Conservation (phyloP, 2,113 vertebrate genomes). For the Platysternon megacephalum region DNA sequence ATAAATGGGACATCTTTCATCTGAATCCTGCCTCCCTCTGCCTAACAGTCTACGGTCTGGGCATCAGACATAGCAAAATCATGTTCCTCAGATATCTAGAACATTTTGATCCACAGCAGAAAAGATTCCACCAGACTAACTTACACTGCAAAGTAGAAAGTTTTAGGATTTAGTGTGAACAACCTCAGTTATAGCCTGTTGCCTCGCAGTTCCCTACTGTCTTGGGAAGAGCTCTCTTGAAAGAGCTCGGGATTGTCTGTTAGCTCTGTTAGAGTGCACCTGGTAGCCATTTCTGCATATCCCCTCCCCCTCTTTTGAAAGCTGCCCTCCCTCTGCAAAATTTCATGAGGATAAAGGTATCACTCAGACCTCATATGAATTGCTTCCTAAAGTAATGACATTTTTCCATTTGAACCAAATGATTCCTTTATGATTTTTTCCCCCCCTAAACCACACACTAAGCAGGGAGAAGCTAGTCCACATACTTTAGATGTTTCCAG, state of each 20-base stretch:
- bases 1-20: neutral
- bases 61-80: neutral
- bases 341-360: neutral
- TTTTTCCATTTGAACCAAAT: neutral
- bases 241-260: neutral
- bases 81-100: neutral
- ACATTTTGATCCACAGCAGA: neutral
- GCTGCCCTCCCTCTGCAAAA: neutral
- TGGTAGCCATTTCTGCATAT: neutral
- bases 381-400: neutral
- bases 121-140: neutral
- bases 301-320: neutral
- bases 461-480: neutral
- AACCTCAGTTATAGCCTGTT: neutral
- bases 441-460: neutral
- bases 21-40: neutral
- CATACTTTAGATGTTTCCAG: neutral
- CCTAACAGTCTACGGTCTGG: neutral
- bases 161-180: neutral
- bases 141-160: neutral
- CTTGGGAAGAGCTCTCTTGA: neutral
- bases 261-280: neutral
- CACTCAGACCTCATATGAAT: neutral
- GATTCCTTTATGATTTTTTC: neutral
- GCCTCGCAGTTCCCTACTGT: neutral